Percentiles rank a stretch among this genome's conserved stretches.
Conservation (phyloP, 2,888 invertebrate species). For the Meiosimyza platycephala region DNA sequence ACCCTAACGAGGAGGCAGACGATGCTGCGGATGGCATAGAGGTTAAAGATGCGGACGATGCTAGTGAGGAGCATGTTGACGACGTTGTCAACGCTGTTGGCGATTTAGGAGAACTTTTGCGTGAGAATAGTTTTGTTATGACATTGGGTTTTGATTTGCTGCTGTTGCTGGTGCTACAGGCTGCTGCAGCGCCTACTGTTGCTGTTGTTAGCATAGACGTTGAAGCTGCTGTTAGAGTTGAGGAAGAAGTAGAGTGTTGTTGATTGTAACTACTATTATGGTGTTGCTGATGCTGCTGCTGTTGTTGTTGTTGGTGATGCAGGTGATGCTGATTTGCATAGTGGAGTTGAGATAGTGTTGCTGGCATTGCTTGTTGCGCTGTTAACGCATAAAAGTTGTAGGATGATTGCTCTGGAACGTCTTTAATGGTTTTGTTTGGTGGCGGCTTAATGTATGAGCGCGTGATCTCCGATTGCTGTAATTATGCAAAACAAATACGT, state of each 20-base stretch:
- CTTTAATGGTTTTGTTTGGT: slow-evolving; percentile 76
- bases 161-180: slow-evolving; percentile 36
- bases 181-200: slow-evolving; percentile 40
- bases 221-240: not conserved
- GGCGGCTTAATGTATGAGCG: slow-evolving; percentile 75
- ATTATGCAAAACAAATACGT: slow-evolving; percentile 39
- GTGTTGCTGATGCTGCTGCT: slow-evolving; percentile 35
- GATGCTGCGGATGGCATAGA: slow-evolving; percentile 53
- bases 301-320: slow-evolving; percentile 40
- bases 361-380: slow-evolving; percentile 43
- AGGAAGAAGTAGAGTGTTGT: slow-evolving; percentile 30
- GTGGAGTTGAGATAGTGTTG: slow-evolving; percentile 25
- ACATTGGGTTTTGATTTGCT: slow-evolving; percentile 66
- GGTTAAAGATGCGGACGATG: slow-evolving; percentile 57
- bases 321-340: slow-evolving; percentile 31
- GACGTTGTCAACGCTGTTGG: slow-evolving; percentile 58
- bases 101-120: slow-evolving; percentile 66
- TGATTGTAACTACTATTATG: slow-evolving; percentile 42
- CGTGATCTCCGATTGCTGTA: slow-evolving; percentile 76
- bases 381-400: slow-evolving; percentile 53
- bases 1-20: slow-evolving; percentile 53
- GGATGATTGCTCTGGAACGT: slow-evolving; percentile 71
- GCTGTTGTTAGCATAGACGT: slow-evolving; percentile 38
- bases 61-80: slow-evolving; percentile 52
- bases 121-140: slow-evolving; percentile 66